Base-by-base conservation (phyloP, 37 sponge, comb jelly and placozoan species). In the Chondrosia reniformis region DNA sequence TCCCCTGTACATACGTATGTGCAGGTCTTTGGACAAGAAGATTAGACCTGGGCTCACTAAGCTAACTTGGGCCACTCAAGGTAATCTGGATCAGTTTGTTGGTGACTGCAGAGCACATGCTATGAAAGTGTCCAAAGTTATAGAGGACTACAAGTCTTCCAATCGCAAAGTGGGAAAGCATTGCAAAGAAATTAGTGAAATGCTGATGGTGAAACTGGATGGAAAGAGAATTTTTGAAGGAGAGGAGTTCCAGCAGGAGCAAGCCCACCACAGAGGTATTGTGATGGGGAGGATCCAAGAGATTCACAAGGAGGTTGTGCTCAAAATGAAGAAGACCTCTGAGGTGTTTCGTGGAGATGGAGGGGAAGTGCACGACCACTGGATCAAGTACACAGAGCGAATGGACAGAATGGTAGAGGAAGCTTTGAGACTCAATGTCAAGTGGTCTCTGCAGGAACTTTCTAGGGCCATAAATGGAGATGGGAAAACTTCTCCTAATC, bases 401-500 rank as follows among this genome's bases (percentile, higher is more conserved):
- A 95, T 95, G 83, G 99, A 98, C 75, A 78, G 65, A 55, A 87
- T 98, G 93, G 91, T 95, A 45, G 96, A 98, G 77, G 99, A 98
- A 85, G 96, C 96, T 12, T 79, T 92, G 56, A 57, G 96, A 33
- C 86, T 98, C 67, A 98, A 98, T 71, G 89, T 98, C 69, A 98
- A 95, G 84, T 86, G 94, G 89, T 98, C 99, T 0, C 87, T 98
- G 10, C 96, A 95, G 74, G 96, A 93, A 74, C 80, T 98, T 39
- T 81, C 89, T 36, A 63, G 83, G 9, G 94, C 92, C 67, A 88
- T 98, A 31, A 87, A 90, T 46, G 95, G 99, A 21, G 99, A 98
- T 75, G 96, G 94, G 28, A 95, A 93, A 76, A 88, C 96, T 2
- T 67, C 88, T 31, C 89, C 93, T 8, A 86, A 95, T 61, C 99